Base-by-base conservation (phyloP, 2,888 invertebrate species). In the Sinohyriopsis cumingii region DNA sequence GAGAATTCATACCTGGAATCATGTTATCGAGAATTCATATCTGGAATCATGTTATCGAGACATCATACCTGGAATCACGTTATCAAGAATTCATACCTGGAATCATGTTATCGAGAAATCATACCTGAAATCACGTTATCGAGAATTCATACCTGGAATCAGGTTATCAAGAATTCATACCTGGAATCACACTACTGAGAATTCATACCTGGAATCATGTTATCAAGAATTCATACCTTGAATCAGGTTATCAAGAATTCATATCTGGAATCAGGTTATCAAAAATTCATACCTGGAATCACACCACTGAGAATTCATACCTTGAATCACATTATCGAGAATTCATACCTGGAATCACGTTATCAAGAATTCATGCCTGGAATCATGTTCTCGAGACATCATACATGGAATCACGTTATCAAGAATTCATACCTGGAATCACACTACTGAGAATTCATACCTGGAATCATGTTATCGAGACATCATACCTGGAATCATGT, bases 291-390 rank as follows among this genome's bases (percentile, higher is more conserved):
- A 84, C 88, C 88, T 75, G 83, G n/a, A n/a, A n/a, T n/a, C n/a
- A n/a, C n/a, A n/a, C n/a, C n/a, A n/a, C n/a, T n/a, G n/a, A n/a
- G n/a, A n/a, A 19, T 15, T 18, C 15, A 19, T 18, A 55, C 55
- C 18, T 19, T 18, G 85, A 24, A 88, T 80, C 7, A 84, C 80
- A 73, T 91, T 91, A 75, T 91, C 91, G 45, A 91, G 78, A 25
- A 90, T 68, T 54, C 67, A 67, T 69, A 83, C 88, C 88, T 75
- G 83, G 85, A 24, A 88, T 80, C 9, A 84, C 79, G 73, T 91
- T 91, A 76, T 91, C 91, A 33, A 91, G 28, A 28, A 28, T 28
- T 28, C 5, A 28, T 28, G 5, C 0, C 28, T 28, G 28, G 25
- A 25, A 25, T 25, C 25, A 25, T 4, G 1, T 25, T 4, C 1